Evolutionary conservation across 2,797 vertebrate species (phyloP).

Genomic region (Steatocranus sp.): DNA sequence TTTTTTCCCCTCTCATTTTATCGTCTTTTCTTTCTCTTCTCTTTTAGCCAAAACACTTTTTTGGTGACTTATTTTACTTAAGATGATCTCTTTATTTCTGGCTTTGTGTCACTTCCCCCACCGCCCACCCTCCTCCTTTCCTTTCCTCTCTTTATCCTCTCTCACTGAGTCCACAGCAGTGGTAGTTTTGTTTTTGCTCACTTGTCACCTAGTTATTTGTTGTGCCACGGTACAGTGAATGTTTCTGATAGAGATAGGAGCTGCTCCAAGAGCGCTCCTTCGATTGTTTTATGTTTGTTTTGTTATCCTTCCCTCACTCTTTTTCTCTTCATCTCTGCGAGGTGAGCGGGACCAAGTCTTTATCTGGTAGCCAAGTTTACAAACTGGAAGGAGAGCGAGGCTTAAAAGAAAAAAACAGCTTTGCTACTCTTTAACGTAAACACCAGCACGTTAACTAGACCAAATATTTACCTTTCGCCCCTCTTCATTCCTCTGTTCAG

Average conservation of each 20-base stretch:
- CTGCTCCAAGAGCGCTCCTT: conserved; percentile 30
- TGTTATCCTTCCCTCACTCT: conserved; percentile 66
- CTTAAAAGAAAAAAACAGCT: conserved; percentile 77
- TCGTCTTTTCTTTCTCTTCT: not conserved
- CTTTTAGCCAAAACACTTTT: not conserved
- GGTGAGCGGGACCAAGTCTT: conserved; percentile 49
- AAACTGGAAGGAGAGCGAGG: conserved; percentile 65
- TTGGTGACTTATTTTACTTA: not conserved
- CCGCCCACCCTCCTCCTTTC: not conserved
- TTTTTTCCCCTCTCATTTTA: not conserved
- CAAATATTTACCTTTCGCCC: conserved; percentile 79
- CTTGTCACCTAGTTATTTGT: conserved; percentile 72
- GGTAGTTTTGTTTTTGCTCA: conserved; percentile 63
- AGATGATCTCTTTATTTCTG: not conserved
- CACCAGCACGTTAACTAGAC: conserved; percentile 70
- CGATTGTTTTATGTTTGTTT: conserved; percentile 66
- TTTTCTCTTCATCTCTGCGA: conserved; percentile 46
- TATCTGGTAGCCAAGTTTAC: conserved; percentile 80
- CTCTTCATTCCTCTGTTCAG: conserved; percentile 54
- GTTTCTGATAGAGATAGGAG: conserved; percentile 71
- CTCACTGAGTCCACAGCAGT: not conserved
- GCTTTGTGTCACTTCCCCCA: not conserved
- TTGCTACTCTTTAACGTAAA: conserved; percentile 75
- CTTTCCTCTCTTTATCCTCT: not conserved
- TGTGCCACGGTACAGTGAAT: conserved; percentile 71